Percentiles rank a stretch among this genome's conserved stretches.
Evolutionary conservation across 2,888 invertebrate genomes (phyloP).

Genomic region (Amphipyra berbera): DNA sequence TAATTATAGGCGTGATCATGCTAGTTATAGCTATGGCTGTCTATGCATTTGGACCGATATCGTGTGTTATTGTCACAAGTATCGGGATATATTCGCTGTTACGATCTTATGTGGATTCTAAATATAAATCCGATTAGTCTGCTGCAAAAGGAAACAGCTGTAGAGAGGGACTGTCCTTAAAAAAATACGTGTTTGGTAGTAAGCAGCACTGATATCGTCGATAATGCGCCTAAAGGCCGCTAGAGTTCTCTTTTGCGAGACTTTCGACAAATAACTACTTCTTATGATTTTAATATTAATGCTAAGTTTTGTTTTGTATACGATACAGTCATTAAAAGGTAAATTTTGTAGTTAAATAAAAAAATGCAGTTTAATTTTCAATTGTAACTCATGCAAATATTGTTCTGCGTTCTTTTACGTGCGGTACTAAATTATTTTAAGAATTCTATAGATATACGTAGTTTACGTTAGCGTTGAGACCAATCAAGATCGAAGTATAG

Average conservation of each 20-base stretch:
- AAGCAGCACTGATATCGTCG: not conserved
- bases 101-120: constrained; percentile 33
- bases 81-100: constrained; percentile 57
- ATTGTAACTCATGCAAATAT: no score
- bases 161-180: not conserved
- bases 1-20: constrained; percentile 67
- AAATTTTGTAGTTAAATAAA: no score
- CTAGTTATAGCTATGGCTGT: constrained; percentile 69
- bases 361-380: no score
- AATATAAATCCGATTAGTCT: constrained; percentile 42
- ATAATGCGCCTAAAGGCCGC: no score
- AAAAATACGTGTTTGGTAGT: not conserved
- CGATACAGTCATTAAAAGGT: no score
- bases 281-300: no score
- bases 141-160: not conserved
- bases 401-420: no score
- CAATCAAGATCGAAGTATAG: not conserved
- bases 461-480: not conserved
- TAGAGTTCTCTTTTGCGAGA: no score
- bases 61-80: constrained; percentile 63
- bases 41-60: constrained; percentile 69
- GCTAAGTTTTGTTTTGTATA: no score
- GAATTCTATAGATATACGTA: not conserved
- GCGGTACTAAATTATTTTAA: not conserved
- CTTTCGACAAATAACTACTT: no score